phyloP scores from a whole-genome alignment of 2,888 invertebrate species.

The Leucania comma region DNA sequence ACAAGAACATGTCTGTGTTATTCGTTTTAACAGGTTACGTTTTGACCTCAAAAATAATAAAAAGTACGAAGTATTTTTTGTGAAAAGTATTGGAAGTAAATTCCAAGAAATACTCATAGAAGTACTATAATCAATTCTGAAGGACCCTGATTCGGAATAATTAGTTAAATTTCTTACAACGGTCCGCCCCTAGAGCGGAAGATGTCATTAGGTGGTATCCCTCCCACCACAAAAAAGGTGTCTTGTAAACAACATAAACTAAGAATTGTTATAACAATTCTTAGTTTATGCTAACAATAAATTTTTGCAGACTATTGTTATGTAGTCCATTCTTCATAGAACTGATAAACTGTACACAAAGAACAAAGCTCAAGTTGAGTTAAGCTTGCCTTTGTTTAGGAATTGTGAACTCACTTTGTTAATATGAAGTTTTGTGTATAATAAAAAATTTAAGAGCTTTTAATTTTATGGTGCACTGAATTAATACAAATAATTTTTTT shows the following conservation, averaged over 20 bases:
- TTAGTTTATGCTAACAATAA: neutral
- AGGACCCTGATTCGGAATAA: neutral
- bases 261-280: neutral
- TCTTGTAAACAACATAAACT: too few relatives aligned
- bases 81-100: too few relatives aligned
- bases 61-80: too few relatives aligned
- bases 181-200: too few relatives aligned
- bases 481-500: slow-evolving; percentile 7
- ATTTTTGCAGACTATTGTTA: neutral
- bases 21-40: neutral
- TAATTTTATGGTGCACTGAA: neutral
- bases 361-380: too few relatives aligned
- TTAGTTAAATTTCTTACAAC: neutral
- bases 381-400: too few relatives aligned
- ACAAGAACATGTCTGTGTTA: slow-evolving; percentile 5
- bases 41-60: neutral
- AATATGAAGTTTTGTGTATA: too few relatives aligned
- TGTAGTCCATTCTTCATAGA: slow-evolving; percentile 8
- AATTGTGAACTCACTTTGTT: too few relatives aligned
- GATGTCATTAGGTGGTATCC: too few relatives aligned
- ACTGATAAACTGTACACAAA: slow-evolving; percentile 1
- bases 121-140: neutral
- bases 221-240: too few relatives aligned
- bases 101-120: neutral
- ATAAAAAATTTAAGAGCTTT: neutral